Evolutionary conservation across 1,140 invertebrate genomes (phyloP).

Genomic region (Pemphigus obesinymphae): DNA sequence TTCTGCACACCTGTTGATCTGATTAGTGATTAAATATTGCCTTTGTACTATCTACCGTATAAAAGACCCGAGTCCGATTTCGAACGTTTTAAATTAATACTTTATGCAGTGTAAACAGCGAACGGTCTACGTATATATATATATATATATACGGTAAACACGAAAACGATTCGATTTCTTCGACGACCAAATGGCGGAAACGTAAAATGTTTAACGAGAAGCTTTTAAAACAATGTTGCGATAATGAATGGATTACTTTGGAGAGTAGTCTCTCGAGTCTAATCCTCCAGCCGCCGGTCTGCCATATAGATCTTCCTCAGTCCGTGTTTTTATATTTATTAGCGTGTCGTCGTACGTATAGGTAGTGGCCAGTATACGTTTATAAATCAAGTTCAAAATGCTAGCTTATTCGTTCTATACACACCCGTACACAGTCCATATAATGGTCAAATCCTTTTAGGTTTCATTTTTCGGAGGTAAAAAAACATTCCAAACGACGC

Average conservation of each 20-base stretch:
- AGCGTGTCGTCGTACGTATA: too few relatives aligned
- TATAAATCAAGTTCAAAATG: neutral
- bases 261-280: neutral
- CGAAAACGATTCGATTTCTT: neutral
- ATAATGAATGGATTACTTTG: conserved; percentile 13
- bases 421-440: too few relatives aligned
- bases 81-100: neutral
- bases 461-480: neutral
- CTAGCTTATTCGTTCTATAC: neutral
- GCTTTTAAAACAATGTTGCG: neutral
- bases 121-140: too few relatives aligned
- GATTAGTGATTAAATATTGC: too few relatives aligned
- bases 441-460: neutral
- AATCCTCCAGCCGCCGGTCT: neutral
- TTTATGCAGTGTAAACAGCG: neutral
- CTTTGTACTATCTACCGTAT: too few relatives aligned
- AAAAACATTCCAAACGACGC: too few relatives aligned
- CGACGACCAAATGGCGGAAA: neutral
- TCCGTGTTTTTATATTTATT: neutral
- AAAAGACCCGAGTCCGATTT: neutral
- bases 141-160: too few relatives aligned
- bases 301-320: too few relatives aligned
- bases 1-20: neutral
- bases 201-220: neutral
- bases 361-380: neutral